Evolutionary conservation across 2,888 invertebrate species (phyloP).

Genomic region (Conus canariensis): DNA sequence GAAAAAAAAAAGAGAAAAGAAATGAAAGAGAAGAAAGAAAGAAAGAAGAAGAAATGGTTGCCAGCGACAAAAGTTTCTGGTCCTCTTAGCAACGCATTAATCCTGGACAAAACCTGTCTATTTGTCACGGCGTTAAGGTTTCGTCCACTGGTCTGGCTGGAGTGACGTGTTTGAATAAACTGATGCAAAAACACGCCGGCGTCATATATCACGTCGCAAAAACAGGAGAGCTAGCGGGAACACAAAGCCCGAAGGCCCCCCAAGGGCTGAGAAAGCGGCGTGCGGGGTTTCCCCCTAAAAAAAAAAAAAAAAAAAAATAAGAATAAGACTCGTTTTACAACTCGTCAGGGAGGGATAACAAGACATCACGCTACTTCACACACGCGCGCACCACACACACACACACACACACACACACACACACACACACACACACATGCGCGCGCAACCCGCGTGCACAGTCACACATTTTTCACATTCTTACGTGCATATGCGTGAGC

Average conservation of each 20-base stretch:
- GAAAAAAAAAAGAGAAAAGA: background rate
- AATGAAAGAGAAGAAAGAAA: background rate
- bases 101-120: conserved; percentile 32
- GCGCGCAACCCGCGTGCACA: too few species aligned
- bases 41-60: background rate
- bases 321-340: too few species aligned
- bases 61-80: background rate
- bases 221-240: background rate
- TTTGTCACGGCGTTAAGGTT: conserved; percentile 25
- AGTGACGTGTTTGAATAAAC: conserved; percentile 31
- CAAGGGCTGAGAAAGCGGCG: background rate
- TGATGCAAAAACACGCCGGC: background rate
- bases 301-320: too few species aligned
- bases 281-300: background rate
- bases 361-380: too few species aligned
- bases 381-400: too few species aligned
- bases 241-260: background rate
- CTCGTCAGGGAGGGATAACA: too few species aligned
- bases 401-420: too few species aligned
- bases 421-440: too few species aligned
- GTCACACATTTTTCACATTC: too few species aligned
- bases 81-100: conserved; percentile 29
- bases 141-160: background rate
- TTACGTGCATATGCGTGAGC: background rate
- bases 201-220: background rate